Percentiles rank a stretch among this genome's conserved stretches.
Conservation (phyloP, 2,797 vertebrate genomes). For the Arnoldichthys spilopterus region DNA sequence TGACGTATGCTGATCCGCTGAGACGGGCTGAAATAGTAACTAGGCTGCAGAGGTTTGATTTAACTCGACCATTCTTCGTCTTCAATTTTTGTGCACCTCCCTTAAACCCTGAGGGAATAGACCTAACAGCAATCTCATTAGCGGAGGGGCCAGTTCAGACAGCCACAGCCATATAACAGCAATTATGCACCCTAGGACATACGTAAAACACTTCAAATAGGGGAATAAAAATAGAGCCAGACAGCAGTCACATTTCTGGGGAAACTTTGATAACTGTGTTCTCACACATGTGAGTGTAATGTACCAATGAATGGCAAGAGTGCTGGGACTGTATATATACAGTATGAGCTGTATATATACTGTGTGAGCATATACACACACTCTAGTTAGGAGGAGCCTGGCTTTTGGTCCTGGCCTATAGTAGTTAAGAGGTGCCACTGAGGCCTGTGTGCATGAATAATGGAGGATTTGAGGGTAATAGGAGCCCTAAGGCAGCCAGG, state of each 20-base stretch:
- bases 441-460: conserved; percentile 56
- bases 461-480: conserved; percentile 50
- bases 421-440: conserved; percentile 40
- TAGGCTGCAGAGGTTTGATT: conserved; percentile 59
- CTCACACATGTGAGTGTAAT: conserved; percentile 2
- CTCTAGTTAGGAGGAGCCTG: neutral
- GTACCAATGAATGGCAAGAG: neutral
- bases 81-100: conserved; percentile 31
- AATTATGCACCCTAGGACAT: conserved; percentile 42
- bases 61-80: conserved; percentile 35
- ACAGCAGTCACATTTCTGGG: conserved; percentile 20
- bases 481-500: conserved; percentile 35
- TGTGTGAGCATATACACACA: neutral
- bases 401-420: conserved; percentile 12
- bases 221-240: conserved; percentile 51
- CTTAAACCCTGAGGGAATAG: conserved; percentile 45
- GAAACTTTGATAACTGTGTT: conserved; percentile 14
- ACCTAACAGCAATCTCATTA: conserved; percentile 55
- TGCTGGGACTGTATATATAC: neutral
- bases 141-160: conserved; percentile 44
- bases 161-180: conserved; percentile 35
- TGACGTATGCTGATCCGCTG: conserved; percentile 40
- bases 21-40: conserved; percentile 75
- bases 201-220: conserved; percentile 39
- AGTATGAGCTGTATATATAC: too few relatives aligned